These are phyloP conservation scores for Oophaga pumilio DNA, from an alignment of 2,113 vertebrate genomes.

Conservation along the genomic window DNA sequence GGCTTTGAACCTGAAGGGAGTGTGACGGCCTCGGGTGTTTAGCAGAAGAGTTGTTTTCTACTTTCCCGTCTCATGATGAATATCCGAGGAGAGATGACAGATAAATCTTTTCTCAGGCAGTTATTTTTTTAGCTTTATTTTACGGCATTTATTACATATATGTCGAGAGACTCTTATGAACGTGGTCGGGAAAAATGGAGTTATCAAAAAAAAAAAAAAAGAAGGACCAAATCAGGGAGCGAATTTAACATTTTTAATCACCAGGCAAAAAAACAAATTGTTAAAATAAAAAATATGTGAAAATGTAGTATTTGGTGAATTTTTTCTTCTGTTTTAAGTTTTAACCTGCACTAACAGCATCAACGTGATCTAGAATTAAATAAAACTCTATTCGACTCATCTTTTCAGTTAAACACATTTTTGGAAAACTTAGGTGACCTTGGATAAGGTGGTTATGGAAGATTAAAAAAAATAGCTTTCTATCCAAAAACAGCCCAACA, in stretches of 20 bases:
- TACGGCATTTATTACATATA: neutral
- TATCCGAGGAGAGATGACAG: neutral
- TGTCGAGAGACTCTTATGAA: neutral
- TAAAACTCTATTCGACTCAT: too few species aligned
- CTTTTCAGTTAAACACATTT: too few species aligned
- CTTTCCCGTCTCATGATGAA: constrained; percentile 20
- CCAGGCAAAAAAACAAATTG: neutral
- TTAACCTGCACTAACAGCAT: too few species aligned
- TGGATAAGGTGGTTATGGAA: too few species aligned
- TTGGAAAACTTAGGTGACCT: too few species aligned
- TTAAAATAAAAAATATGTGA: too few species aligned
- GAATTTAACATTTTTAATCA: neutral
- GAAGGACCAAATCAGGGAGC: too few species aligned
- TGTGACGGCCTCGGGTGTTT: constrained; percentile 25
- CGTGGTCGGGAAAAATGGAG: neutral
- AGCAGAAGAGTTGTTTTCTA: constrained; percentile 15
- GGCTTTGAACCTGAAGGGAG: neutral
- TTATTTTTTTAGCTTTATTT: constrained; percentile 4
- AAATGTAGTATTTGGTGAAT: too few species aligned
- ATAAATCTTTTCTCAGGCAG: neutral
- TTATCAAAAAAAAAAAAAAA: neutral
- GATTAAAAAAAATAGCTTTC: too few species aligned
- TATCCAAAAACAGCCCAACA: too few species aligned
- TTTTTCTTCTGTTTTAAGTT: too few species aligned
- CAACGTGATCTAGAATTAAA: too few species aligned